Conservation (phyloP, 2,113 vertebrate genomes). For the Lophius piscatorius region DNA sequence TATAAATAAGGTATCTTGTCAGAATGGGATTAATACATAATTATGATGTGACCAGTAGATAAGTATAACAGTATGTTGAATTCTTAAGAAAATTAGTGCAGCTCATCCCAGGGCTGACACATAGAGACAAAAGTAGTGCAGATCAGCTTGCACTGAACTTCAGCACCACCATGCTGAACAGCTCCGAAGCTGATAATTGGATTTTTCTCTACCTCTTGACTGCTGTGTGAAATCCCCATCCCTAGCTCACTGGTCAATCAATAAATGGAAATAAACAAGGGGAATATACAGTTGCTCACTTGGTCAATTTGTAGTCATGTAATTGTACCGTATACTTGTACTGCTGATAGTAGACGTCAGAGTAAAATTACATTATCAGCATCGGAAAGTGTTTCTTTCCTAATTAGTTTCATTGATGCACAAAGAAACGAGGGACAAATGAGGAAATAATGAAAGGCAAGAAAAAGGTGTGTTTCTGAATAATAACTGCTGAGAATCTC, state of each 20-base stretch:
- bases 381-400: conserved; percentile 2
- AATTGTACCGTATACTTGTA: not conserved
- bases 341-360: not conserved
- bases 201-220: too few relatives aligned
- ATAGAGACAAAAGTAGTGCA: too few relatives aligned
- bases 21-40: not conserved
- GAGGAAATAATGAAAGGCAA: not conserved
- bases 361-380: conserved; percentile 1
- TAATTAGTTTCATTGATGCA: conserved; percentile 4
- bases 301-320: not conserved
- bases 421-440: not conserved
- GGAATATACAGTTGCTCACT: not conserved
- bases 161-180: conserved; percentile 46
- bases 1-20: too few relatives aligned
- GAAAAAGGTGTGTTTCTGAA: conserved; percentile 18
- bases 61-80: not conserved
- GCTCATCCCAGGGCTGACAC: too few relatives aligned
- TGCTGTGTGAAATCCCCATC: not conserved
- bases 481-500: conserved; percentile 54
- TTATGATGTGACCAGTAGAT: not conserved
- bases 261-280: not conserved
- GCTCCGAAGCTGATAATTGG: conserved; percentile 24
- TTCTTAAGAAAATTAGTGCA: too few relatives aligned
- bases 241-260: not conserved
- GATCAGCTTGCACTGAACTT: conserved; percentile 13